Evolutionary conservation across 1,140 invertebrate species (phyloP).

Genomic region (Wasmannia auropunctata): DNA sequence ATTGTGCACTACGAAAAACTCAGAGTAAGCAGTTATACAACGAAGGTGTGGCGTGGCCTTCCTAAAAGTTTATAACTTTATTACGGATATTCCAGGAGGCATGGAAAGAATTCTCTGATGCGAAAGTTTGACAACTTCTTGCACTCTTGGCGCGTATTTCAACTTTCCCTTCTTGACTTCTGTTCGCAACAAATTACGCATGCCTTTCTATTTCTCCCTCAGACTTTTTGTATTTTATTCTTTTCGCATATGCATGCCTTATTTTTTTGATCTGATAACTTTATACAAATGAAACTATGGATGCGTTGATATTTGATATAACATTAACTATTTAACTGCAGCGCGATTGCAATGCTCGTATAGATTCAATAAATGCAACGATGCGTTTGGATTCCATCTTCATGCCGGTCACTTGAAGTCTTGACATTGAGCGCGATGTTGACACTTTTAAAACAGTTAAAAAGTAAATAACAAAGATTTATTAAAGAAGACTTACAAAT

Average conservation of each 20-base stretch:
- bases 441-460: no score
- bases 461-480: no score
- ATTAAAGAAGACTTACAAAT: no score
- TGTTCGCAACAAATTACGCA: conserved; percentile 31
- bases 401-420: no score
- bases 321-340: no score
- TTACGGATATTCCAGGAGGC: conserved; percentile 71
- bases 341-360: no score
- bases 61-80: conserved; percentile 77
- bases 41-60: conserved; percentile 22
- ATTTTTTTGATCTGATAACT: no score
- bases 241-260: neutral
- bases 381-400: no score
- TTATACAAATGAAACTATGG: no score
- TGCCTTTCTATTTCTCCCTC: conserved; percentile 34
- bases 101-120: conserved; percentile 76
- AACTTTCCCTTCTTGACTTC: conserved; percentile 59
- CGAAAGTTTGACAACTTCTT: conserved; percentile 74
- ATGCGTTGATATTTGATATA: no score
- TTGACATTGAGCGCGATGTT: no score
- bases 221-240: neutral
- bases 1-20: conserved; percentile 38
- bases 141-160: conserved; percentile 62
- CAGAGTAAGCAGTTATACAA: conserved; percentile 71
- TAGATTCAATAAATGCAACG: no score